Percentiles rank a stretch among this genome's conserved stretches.
Evolutionary conservation across 2,113 vertebrate genomes (phyloP).

Genomic region (Tringa solitaria): DNA sequence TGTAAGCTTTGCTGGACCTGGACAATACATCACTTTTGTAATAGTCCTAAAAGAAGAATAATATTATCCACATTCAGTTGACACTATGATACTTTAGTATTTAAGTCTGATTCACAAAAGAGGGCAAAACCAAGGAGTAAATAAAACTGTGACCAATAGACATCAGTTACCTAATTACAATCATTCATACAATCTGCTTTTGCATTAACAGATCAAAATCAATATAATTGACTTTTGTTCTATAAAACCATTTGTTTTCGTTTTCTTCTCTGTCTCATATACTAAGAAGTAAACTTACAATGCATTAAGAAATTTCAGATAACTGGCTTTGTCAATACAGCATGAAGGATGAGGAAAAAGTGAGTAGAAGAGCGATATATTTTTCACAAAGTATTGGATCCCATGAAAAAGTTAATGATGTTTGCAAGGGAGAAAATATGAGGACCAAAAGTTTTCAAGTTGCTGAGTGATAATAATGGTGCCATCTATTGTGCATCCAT

Average conservation of each 20-base stretch:
- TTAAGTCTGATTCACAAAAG: not conserved
- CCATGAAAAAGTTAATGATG: slow-evolving; percentile 31
- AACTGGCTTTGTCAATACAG: not conserved
- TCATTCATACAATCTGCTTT: slow-evolving; percentile 40
- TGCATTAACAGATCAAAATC: slow-evolving; percentile 56
- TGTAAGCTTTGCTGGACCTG: not conserved
- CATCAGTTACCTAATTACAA: slow-evolving; percentile 3
- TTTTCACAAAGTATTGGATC: slow-evolving; percentile 42
- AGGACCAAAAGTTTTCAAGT: slow-evolving; percentile 39
- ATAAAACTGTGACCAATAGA: not conserved
- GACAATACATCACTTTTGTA: not conserved
- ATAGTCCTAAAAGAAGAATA: not conserved
- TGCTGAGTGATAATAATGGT: slow-evolving; percentile 34
- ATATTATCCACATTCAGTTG: not conserved
- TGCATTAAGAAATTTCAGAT: slow-evolving; percentile 25
- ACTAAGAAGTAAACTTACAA: not conserved
- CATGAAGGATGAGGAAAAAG: slow-evolving; percentile 40
- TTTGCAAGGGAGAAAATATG: slow-evolving; percentile 20
- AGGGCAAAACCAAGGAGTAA: not conserved
- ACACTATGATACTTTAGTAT: not conserved
- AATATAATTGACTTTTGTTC: slow-evolving; percentile 44
- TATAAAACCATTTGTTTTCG: not conserved
- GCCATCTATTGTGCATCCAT: slow-evolving; percentile 23
- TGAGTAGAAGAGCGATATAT: not conserved
- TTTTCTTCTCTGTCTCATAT: not conserved